These are phyloP conservation scores for Manis crassicaudata DNA, from an alignment of 2,797 vertebrate species.

Conservation along the genomic window DNA sequence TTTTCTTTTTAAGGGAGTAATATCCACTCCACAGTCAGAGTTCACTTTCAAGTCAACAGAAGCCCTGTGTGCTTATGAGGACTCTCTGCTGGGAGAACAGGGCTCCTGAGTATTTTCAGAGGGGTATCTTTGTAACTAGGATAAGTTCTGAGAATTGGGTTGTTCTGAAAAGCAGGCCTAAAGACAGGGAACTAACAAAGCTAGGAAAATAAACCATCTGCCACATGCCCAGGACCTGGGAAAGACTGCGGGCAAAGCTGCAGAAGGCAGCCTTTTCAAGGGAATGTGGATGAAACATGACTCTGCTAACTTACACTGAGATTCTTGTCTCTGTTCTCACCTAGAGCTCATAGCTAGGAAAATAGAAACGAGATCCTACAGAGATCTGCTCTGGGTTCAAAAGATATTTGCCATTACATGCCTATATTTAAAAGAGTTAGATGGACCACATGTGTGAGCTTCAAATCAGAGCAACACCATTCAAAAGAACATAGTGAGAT, in stretches of 20 bases:
- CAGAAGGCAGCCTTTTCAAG: not conserved
- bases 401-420: not conserved
- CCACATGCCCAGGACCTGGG: not conserved
- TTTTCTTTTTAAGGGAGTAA: conserved; percentile 53
- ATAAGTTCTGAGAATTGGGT: conserved; percentile 1
- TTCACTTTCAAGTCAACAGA: conserved; percentile 57
- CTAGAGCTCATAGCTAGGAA: not conserved
- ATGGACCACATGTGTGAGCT: not conserved
- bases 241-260: not conserved
- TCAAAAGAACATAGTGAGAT: not conserved
- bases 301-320: not conserved
- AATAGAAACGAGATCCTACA: not conserved
- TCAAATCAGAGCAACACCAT: not conserved
- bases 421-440: not conserved
- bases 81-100: not conserved
- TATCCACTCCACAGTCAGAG: conserved; percentile 35
- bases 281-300: not conserved
- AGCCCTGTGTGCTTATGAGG: not conserved
- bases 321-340: not conserved
- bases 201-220: conserved; percentile 29
- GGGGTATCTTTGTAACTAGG: not conserved
- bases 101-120: conserved; percentile 15
- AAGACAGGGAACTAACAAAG: not conserved
- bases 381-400: not conserved
- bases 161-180: conserved; percentile 23